Percentiles rank a stretch among this genome's conserved stretches.
Conservation (phyloP, 2,797 vertebrate species). For the Hydrolagus colliei region DNA sequence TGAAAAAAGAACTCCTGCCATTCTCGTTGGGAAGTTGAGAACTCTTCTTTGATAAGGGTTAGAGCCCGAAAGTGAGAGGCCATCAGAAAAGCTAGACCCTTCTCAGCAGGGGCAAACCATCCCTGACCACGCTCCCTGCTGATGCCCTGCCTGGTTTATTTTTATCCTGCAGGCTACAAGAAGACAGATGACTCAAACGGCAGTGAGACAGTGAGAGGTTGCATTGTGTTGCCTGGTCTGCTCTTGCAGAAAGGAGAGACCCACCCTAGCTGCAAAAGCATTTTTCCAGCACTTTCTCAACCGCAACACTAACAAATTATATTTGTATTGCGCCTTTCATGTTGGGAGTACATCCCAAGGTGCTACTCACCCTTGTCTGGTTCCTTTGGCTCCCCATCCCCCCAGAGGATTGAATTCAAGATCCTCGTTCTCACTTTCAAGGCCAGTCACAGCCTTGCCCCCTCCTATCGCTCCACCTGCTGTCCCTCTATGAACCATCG, state of each 20-base stretch:
- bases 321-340: too few relatives aligned
- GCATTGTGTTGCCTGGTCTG: too few relatives aligned
- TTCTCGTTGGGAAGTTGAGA: neutral
- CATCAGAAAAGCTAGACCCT: neutral
- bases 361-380: neutral
- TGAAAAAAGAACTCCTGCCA: neutral
- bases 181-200: neutral
- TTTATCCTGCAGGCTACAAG: neutral
- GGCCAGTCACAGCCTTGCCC: neutral
- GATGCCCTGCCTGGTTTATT: neutral
- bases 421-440: neutral
- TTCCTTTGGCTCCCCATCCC: neutral
- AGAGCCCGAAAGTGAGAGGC: neutral
- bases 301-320: too few relatives aligned
- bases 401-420: neutral
- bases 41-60: neutral
- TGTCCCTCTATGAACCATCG: neutral
- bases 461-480: neutral
- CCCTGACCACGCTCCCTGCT: neutral
- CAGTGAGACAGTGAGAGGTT: neutral
- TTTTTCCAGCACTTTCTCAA: too few relatives aligned
- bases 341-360: neutral
- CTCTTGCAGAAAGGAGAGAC: too few relatives aligned
- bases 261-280: too few relatives aligned
- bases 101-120: neutral